phyloP scores from a whole-genome alignment of 2,113 vertebrate genomes.

The Mungos mungo region DNA sequence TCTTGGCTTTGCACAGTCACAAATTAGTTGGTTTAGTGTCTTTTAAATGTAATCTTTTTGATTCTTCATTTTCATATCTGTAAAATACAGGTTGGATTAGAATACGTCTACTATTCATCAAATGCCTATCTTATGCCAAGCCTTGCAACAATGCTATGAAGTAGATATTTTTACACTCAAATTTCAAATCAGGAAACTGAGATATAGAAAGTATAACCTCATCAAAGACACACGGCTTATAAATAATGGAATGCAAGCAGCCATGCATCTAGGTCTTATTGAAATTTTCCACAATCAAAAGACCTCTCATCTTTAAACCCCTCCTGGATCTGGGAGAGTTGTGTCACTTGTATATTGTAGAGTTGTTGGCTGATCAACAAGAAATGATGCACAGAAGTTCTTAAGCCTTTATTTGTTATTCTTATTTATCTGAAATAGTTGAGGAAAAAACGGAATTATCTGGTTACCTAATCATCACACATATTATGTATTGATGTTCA shows the following conservation, averaged over 20 bases:
- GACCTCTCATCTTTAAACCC: not conserved
- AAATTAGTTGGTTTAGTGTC: not conserved
- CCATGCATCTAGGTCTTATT: not conserved
- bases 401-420: not conserved
- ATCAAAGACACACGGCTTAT: not conserved
- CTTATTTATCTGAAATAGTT: not conserved
- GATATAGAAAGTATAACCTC: not conserved
- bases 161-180: not conserved
- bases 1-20: not conserved
- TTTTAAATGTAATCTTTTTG: not conserved
- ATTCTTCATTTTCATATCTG: not conserved
- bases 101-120: not conserved
- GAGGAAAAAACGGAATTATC: constrained; percentile 15
- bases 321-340: not conserved
- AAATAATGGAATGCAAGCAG: not conserved
- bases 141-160: not conserved
- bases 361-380: not conserved
- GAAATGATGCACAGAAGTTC: not conserved
- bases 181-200: not conserved
- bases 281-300: not conserved
- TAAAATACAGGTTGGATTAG: not conserved
- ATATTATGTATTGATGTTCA: not conserved
- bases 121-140: not conserved
- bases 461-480: not conserved
- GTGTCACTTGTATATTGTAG: not conserved